These are phyloP conservation scores for Micronycteris hirsuta DNA, from an alignment of 2,113 vertebrate species.

Conservation along the genomic window DNA sequence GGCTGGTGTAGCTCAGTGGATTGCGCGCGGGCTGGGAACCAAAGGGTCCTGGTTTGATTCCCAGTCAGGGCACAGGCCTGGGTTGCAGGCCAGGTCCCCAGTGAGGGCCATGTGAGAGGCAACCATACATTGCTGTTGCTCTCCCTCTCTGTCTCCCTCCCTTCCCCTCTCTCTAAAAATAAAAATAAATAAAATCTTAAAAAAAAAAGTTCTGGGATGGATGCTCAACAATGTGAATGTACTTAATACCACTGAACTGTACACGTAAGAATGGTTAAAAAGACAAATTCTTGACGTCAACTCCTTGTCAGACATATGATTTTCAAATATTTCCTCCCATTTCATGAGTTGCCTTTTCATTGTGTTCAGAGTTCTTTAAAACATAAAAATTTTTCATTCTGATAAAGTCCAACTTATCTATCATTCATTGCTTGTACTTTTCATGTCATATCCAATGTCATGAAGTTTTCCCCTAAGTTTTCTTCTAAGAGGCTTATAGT, in stretches of 20 bases:
- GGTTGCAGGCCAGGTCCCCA: no score
- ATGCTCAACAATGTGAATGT: background rate
- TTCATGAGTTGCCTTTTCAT: background rate
- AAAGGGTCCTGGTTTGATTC: no score
- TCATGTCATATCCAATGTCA: background rate
- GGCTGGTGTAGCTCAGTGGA: no score
- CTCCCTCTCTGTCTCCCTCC: no score
- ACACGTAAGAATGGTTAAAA: background rate
- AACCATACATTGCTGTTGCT: no score
- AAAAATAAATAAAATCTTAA: no score
- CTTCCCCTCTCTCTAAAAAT: no score
- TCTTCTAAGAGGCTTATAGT: background rate
- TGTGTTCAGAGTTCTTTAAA: background rate
- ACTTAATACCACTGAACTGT: background rate
- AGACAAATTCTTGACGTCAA: background rate
- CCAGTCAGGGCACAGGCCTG: no score
- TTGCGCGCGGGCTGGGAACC: no score
- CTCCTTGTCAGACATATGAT: background rate
- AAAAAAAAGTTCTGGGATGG: no score
- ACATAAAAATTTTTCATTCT: background rate
- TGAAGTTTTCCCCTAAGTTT: background rate
- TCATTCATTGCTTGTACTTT: background rate
- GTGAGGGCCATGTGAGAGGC: no score
- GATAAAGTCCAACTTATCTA: background rate
- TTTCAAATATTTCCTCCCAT: background rate